Conservation (phyloP, 2,113 vertebrate genomes). For the Empidonax traillii region DNA sequence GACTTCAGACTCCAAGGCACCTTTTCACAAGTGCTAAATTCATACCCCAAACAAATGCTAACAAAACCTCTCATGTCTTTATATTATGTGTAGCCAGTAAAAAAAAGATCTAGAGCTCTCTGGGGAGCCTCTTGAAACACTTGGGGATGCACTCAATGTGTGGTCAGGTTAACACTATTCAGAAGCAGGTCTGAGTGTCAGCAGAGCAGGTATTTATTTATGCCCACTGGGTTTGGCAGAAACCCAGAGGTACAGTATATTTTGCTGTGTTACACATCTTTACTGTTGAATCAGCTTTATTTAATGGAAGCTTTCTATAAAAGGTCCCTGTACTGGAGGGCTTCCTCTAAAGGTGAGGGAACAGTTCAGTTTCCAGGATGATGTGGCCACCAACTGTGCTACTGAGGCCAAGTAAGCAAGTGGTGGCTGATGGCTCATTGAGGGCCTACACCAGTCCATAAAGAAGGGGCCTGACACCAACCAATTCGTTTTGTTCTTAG, state of each 20-base stretch:
- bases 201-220: slow-evolving; percentile 49
- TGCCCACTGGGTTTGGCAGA: slow-evolving; percentile 37
- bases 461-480: background rate
- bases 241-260: background rate
- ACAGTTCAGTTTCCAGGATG: background rate
- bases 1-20: slow-evolving; percentile 54
- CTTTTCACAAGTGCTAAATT: slow-evolving; percentile 41
- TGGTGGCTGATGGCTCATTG: background rate
- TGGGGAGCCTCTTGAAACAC: background rate
- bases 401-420: background rate
- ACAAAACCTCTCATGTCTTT: slow-evolving; percentile 7
- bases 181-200: slow-evolving; percentile 2
- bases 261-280: slow-evolving; percentile 14
- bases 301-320: slow-evolving; percentile 22
- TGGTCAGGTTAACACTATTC: slow-evolving; percentile 13
- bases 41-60: background rate
- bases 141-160: slow-evolving; percentile 15
- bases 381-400: background rate
- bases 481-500: background rate
- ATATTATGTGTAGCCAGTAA: background rate
- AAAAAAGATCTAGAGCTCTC: background rate
- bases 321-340: slow-evolving; percentile 18
- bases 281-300: slow-evolving; percentile 49
- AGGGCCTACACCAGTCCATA: background rate
- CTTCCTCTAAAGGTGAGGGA: background rate